These are phyloP conservation scores for Hartigia nigra DNA, from an alignment of 2,888 invertebrate genomes.

Conservation along the genomic window DNA sequence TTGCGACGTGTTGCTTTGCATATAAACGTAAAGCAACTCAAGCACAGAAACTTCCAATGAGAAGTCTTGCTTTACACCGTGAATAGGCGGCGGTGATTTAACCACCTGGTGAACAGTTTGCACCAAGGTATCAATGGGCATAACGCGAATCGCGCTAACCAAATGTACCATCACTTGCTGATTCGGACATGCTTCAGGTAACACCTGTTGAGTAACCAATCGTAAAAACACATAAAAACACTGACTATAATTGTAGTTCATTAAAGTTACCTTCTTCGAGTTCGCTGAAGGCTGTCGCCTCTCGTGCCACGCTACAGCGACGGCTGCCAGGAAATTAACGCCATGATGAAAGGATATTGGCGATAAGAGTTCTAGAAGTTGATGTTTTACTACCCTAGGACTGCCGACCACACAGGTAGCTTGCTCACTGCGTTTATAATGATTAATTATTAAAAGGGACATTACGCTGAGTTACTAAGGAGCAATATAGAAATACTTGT, in stretches of 20 bases:
- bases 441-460: neutral
- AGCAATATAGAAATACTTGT: neutral
- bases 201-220: conserved; percentile 62
- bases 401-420: conserved; percentile 70
- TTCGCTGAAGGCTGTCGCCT: conserved; percentile 68
- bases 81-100: conserved; percentile 77
- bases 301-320: conserved; percentile 89
- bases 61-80: conserved; percentile 71
- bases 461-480: neutral
- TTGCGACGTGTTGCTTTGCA: conserved; percentile 75
- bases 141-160: conserved; percentile 82
- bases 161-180: conserved; percentile 83
- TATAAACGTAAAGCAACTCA: conserved; percentile 82
- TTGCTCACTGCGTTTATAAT: conserved; percentile 65
- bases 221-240: no score
- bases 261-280: conserved; percentile 61
- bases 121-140: conserved; percentile 86
- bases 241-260: neutral
- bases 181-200: conserved; percentile 74
- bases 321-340: conserved; percentile 81
- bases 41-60: conserved; percentile 83
- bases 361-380: conserved; percentile 83
- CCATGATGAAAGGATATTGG: conserved; percentile 88
- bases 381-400: conserved; percentile 78
- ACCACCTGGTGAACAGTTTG: conserved; percentile 85